Conservation (phyloP, 2,113 vertebrate species). For the Semicossyphus pulcher region DNA sequence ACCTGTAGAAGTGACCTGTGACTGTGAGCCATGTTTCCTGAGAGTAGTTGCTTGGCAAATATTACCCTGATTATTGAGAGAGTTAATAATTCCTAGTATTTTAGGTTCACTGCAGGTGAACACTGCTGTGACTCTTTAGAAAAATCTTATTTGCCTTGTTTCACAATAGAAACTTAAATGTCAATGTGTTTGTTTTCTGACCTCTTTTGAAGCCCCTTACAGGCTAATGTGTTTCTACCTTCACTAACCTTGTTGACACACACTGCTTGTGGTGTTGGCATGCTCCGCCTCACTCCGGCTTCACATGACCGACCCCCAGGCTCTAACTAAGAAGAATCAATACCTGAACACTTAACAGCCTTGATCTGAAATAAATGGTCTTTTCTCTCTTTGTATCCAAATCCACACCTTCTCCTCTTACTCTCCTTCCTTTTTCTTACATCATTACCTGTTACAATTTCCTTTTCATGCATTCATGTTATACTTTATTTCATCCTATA, state of each 20-base stretch:
- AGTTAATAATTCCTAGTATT: not conserved
- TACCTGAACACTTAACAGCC: not conserved
- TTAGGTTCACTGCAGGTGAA: not conserved
- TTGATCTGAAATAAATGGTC: not conserved
- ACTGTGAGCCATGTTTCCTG: not conserved
- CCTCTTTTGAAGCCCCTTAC: not conserved
- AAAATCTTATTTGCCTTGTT: not conserved
- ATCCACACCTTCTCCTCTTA: not conserved
- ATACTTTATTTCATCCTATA: too few relatives aligned
- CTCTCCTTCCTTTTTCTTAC: not conserved
- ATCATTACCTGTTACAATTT: not conserved
- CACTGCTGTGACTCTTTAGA: not conserved
- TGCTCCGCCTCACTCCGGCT: slow-evolving; percentile 4
- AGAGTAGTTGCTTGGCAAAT: not conserved
- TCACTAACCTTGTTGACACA: slow-evolving; percentile 1
- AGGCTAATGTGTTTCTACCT: not conserved
- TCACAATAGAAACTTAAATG: not conserved
- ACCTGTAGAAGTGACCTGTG: not conserved
- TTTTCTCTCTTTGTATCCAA: slow-evolving; percentile 1
- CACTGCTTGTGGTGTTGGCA: slow-evolving; percentile 27
- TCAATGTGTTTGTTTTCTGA: not conserved
- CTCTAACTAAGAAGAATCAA: slow-evolving; percentile 25
- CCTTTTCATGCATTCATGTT: not conserved
- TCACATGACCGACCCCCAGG: slow-evolving; percentile 3
- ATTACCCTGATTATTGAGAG: not conserved